Base-by-base conservation (phyloP, 1,140 invertebrate species). In the Monomorium pharaonis region DNA sequence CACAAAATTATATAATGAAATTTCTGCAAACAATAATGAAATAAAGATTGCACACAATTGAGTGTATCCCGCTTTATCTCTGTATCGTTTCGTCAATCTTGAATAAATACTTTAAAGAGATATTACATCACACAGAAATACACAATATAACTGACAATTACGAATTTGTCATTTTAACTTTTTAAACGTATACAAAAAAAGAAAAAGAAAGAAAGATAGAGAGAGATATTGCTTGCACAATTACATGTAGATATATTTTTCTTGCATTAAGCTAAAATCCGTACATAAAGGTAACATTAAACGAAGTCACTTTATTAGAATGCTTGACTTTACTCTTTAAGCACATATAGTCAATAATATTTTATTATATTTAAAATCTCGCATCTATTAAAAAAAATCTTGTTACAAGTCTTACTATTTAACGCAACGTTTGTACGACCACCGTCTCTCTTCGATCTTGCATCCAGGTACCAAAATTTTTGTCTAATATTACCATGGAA, bases 401-500 rank as follows among this genome's bases (percentile, higher is more conserved):
- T 63, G 5, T 77, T 44, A 30, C 33, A 70, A 47, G 27, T 72
- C 37, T 74, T 33, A 58, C 4, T 80, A 67, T 18, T 81, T 70
- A 70, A 33, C 33, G 21, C 33, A 54, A 70, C 30, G 6, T 37
- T 63, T 14, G 24, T 7, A 70, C 56, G 42, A 14, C 18, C 37
- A 33, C 3, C 18, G 51, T 81, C 42, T 81, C 42, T 42, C 18
- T 18, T 18, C 18, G 18, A 72, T 44, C 18, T 72, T 54, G 14
- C 9, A 16, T 69, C 16, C 47, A 56, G 27, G 42, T 54, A 27
- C 2, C 12, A 76, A 80, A n/a, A 75, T 85, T 62, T 87, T 63
- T 24, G n/a, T 37, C 80, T 63, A 37, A 21, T 74, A 33, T 81
- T 89, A 92, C 90, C 88, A 92, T 7, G 90, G 90, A 12, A 91